These are phyloP conservation scores for Trogon melanurus DNA, from an alignment of 2,113 vertebrate genomes.

Conservation along the genomic window DNA sequence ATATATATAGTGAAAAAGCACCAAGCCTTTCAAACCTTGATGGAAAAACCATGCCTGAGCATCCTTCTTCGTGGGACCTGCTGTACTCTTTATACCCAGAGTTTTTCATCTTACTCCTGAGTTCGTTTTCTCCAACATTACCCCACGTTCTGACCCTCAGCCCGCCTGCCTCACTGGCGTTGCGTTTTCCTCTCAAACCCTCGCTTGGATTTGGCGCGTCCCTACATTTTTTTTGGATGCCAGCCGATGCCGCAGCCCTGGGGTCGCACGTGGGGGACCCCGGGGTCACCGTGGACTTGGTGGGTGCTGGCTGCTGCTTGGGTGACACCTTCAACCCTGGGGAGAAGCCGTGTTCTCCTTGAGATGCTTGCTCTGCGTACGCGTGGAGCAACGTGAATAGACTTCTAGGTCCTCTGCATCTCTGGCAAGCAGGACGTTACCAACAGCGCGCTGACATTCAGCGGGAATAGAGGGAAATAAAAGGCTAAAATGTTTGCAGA, in stretches of 20 bases:
- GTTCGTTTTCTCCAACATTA: background rate
- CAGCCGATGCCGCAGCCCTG: fast-evolving
- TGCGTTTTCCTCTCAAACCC: background rate
- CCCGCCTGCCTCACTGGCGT: background rate
- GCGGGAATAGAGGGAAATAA: background rate
- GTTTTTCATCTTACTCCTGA: background rate
- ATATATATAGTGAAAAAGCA: background rate
- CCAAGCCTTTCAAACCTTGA: background rate
- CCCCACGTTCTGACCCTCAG: background rate
- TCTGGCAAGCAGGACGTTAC: background rate
- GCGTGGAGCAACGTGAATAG: fast-evolving
- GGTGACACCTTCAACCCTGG: background rate
- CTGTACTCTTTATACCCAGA: background rate
- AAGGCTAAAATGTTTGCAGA: background rate
- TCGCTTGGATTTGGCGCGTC: background rate
- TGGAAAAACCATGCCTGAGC: background rate
- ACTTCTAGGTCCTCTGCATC: background rate
- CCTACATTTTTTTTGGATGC: background rate
- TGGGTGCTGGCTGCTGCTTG: background rate
- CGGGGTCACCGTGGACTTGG: background rate
- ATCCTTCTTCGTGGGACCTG: background rate
- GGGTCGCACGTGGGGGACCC: background rate
- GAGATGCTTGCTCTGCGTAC: background rate
- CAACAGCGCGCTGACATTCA: background rate
- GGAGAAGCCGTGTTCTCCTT: background rate